Evolutionary conservation across 2,797 vertebrate species (phyloP), one percentile per base, ranked within the genome.

Genomic region (Sorex maritimensis): DNA sequence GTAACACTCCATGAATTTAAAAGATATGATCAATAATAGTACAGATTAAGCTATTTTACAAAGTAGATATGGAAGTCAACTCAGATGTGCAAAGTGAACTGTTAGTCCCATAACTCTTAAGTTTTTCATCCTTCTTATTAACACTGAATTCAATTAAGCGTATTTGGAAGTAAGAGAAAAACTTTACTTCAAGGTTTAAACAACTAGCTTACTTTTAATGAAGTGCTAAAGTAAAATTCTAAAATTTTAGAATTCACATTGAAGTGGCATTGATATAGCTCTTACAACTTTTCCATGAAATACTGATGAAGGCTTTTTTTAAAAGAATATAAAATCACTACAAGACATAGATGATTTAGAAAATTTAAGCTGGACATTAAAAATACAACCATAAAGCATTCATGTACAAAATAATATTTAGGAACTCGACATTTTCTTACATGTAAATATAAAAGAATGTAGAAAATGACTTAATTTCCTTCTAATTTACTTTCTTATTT

Each of bases 181-280:
- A 67, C 75, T 83, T 72, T 89, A 12, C 75, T 71, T 72, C 87
- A 21, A 71, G 26, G 81, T 85, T 84, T 67, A 88, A 24, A 71
- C 55, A 81, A 94, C 26, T 44, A 65, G 83, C 2, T 4, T 21
- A 41, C 1, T 65, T 52, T 15, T 58, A 69, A 71, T 78, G 0
- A 78, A 86, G 12, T 91, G 6, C 3, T 30, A 9, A 77, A 71
- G 14, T 58, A 58, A 82, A 41, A 73, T 72, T 86, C 11, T 78
- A 1, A 73, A 88, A 46, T 5, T 68, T 86, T 49, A 24, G 0
- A 72, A 78, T 92, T 86, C 41, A 82, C 63, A 71, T 65, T 46
- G 30, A 84, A 86, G 11, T 74, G 24, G 38, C 21, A 63, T 21
- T 91, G 61, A 80, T 21, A 61, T 61, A 6, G 2, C 58, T 87